Percentiles rank a stretch among this genome's conserved stretches.
Conservation (phyloP, 1,140 invertebrate species). For the Ceratitis capitata region DNA sequence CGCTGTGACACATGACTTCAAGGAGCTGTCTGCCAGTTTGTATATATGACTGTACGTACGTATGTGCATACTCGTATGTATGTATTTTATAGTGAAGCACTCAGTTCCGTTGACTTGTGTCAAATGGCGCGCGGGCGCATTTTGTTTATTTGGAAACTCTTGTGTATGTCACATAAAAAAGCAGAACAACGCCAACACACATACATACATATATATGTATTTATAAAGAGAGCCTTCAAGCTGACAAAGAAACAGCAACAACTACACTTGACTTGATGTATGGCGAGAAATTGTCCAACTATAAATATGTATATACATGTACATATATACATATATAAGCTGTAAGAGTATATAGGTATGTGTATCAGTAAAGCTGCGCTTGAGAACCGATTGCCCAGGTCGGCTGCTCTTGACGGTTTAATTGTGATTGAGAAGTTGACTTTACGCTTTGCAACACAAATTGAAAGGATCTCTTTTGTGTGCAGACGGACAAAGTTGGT, state of each 20-base stretch:
- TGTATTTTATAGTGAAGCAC: no score
- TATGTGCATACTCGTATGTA: not conserved
- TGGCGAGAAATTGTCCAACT: not conserved
- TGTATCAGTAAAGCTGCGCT: not conserved
- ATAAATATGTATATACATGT: not conserved
- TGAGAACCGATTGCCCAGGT: not conserved
- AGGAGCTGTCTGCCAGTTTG: not conserved
- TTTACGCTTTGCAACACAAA: constrained; percentile 30
- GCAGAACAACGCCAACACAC: not conserved
- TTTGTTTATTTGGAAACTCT: constrained; percentile 34
- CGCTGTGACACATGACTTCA: constrained; percentile 14
- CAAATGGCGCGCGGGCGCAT: not conserved
- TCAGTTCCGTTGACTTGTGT: no score
- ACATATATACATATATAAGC: not conserved
- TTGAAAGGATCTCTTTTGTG: not conserved
- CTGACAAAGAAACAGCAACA: not conserved
- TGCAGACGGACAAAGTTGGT: not conserved
- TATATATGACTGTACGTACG: no score
- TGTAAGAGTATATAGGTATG: not conserved
- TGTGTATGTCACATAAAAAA: constrained; percentile 15
- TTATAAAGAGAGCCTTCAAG: not conserved
- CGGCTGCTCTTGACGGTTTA: not conserved
- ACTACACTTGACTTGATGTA: not conserved
- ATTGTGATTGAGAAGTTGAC: constrained; percentile 24
- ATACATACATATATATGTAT: not conserved